Percentiles rank a stretch among this genome's conserved stretches.
Evolutionary conservation across 2,113 vertebrate genomes (phyloP).

Genomic region (Podarcis muralis): DNA sequence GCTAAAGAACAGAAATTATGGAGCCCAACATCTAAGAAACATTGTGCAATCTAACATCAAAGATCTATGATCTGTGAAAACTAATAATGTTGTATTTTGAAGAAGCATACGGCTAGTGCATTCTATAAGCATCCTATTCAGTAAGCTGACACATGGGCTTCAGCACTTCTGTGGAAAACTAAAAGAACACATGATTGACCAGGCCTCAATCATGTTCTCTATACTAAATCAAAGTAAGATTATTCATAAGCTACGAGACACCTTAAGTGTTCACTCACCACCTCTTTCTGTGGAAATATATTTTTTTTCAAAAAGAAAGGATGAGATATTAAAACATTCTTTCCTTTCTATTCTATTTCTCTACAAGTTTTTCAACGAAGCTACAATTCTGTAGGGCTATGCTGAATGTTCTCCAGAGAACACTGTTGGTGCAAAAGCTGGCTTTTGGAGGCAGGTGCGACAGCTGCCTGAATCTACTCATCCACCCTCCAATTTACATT

Average conservation of each 20-base stretch:
- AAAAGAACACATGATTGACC: slow-evolving; percentile 40
- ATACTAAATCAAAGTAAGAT: slow-evolving; percentile 34
- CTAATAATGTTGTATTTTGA: background rate
- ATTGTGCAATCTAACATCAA: slow-evolving; percentile 48
- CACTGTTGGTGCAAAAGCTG: background rate
- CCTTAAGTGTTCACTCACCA: slow-evolving; percentile 74
- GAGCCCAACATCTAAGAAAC: slow-evolving; percentile 12
- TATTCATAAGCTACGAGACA: slow-evolving; percentile 22
- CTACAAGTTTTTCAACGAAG: slow-evolving; percentile 15
- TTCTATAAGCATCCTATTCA: slow-evolving; percentile 10
- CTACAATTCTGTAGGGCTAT: background rate
- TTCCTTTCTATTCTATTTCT: slow-evolving; percentile 24
- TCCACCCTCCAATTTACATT: background rate
- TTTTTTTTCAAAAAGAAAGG: slow-evolving; percentile 58
- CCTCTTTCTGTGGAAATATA: slow-evolving; percentile 64
- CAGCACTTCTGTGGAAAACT: slow-evolving; percentile 24
- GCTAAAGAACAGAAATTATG: slow-evolving; percentile 7
- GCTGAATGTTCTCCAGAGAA: background rate
- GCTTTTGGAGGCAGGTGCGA: background rate
- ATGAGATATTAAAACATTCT: slow-evolving; percentile 55
- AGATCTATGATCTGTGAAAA: slow-evolving; percentile 43
- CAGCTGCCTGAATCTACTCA: background rate
- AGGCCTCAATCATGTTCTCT: slow-evolving; percentile 59
- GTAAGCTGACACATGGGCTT: background rate
- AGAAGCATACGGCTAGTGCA: slow-evolving; percentile 29